These are phyloP conservation scores for Ammodytes dubius DNA, from an alignment of 2,113 vertebrate species.

Conservation along the genomic window DNA sequence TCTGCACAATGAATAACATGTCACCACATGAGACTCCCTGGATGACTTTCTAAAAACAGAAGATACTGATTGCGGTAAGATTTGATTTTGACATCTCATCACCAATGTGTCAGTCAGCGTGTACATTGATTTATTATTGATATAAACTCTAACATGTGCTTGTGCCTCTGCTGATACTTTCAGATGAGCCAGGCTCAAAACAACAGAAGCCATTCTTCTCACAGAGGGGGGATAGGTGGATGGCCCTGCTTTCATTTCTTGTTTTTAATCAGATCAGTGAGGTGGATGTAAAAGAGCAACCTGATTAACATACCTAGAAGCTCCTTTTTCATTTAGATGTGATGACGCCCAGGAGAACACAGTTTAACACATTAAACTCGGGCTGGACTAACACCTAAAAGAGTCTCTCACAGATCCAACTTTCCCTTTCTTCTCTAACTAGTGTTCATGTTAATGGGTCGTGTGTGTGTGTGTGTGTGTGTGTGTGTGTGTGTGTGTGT, in stretches of 20 bases:
- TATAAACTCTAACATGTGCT: not conserved
- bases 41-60: not conserved
- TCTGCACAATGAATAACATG: not conserved
- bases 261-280: conserved; percentile 3
- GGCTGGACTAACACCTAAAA: not conserved
- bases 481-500: no score
- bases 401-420: no score
- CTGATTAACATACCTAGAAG: conserved; percentile 6
- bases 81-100: not conserved
- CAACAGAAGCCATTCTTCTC: not conserved
- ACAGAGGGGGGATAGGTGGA: not conserved
- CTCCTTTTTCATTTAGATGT: conserved; percentile 32
- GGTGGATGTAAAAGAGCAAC: conserved; percentile 3
- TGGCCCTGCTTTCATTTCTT: not conserved
- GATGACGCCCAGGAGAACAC: not conserved
- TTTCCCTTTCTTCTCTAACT: conserved; percentile 2
- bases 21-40: not conserved
- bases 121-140: not conserved
- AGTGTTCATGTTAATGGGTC: conserved; percentile 8
- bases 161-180: not conserved
- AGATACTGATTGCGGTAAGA: not conserved
- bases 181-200: not conserved
- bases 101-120: not conserved
- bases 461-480: no score
- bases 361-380: conserved; percentile 27